Conservation (phyloP, 2,888 invertebrate species). For the Melipona bicolor region DNA sequence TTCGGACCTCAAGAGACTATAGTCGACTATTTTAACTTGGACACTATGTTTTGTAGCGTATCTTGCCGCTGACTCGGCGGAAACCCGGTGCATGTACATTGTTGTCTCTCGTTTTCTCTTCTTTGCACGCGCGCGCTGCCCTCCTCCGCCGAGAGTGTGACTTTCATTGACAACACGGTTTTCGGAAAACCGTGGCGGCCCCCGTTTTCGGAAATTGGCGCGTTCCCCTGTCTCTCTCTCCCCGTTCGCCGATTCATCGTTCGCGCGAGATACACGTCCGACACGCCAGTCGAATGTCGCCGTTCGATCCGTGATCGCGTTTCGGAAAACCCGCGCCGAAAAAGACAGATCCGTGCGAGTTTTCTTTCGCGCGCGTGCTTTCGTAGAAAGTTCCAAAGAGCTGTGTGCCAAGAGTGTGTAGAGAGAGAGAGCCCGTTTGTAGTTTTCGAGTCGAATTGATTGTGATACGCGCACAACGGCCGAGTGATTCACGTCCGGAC, state of each 20-base stretch:
- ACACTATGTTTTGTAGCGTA: conserved; percentile 59
- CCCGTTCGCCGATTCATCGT: not conserved
- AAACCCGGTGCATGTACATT: conserved; percentile 23
- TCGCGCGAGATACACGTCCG: conserved; percentile 21
- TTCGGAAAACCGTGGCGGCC: not conserved
- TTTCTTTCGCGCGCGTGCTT: conserved; percentile 49
- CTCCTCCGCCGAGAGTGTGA: not conserved
- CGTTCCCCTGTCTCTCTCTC: not conserved
- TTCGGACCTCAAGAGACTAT: conserved; percentile 63
- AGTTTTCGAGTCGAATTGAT: conserved; percentile 39
- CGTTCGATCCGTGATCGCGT: conserved; percentile 39
- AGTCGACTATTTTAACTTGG: conserved; percentile 67
- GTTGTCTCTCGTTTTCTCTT: conserved; percentile 34
- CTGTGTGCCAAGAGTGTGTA: conserved; percentile 53
- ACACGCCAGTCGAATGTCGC: conserved; percentile 40
- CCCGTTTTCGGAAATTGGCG: not conserved
- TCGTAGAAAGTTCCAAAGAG: conserved; percentile 51
- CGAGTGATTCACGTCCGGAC: conserved; percentile 41
- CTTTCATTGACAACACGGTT: conserved; percentile 24
- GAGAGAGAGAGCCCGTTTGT: not conserved
- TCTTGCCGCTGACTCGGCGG: conserved; percentile 40
- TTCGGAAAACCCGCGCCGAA: not conserved
- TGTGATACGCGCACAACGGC: conserved; percentile 13
- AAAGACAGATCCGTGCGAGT: not conserved
- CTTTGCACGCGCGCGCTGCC: conserved; percentile 20